Evolutionary conservation across 2,888 invertebrate genomes (phyloP), one percentile per base, ranked within the genome.

Genomic region (Megastigmus dorsalis): DNA sequence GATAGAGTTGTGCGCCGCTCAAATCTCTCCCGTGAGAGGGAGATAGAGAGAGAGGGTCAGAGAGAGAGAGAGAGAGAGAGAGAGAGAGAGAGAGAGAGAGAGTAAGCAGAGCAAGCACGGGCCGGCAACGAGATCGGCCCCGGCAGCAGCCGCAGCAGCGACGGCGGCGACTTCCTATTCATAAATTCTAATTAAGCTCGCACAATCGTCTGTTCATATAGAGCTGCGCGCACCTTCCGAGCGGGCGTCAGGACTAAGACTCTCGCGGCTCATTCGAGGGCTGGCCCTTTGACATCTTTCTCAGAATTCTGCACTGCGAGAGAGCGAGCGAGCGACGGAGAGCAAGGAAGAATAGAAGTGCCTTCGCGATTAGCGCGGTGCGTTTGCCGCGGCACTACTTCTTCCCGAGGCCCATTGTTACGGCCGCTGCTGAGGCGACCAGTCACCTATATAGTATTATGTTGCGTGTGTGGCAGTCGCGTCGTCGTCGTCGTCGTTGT

Each of bases 171-270:
- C 62, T 79, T 79, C 79, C 82, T 82, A 82, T 85, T 83, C 85
- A 84, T 86, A 84, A 86, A 86, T 85, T 84, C 82, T 85, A 86
- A 86, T 86, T 85, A 85, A 83, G 79, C 82, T 82, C 80, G 79
- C 81, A 80, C 84, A 82, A 85, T 86, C 83, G 83, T n/a, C n/a
- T n/a, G n/a, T n/a, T n/a, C n/a, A n/a, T n/a, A n/a, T n/a, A n/a
- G n/a, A n/a, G n/a, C 80, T 81, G 71, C 54, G 67, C 72, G 43
- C 18, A 5, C 48, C 6, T 20, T 36, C 72, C 69, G 45, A 6
- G 66, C 55, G 55, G 30, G 26, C 23, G 59, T 20, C 18, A 33
- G 7, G 2, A 30, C 15, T 15, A n/a, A 15, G n/a, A 4, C 15
- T 54, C 28, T 66, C 69, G 65, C 59, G 13, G 36, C 23, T 4